Conservation (phyloP, 2,888 invertebrate species). For the Chymomyza amoena region DNA sequence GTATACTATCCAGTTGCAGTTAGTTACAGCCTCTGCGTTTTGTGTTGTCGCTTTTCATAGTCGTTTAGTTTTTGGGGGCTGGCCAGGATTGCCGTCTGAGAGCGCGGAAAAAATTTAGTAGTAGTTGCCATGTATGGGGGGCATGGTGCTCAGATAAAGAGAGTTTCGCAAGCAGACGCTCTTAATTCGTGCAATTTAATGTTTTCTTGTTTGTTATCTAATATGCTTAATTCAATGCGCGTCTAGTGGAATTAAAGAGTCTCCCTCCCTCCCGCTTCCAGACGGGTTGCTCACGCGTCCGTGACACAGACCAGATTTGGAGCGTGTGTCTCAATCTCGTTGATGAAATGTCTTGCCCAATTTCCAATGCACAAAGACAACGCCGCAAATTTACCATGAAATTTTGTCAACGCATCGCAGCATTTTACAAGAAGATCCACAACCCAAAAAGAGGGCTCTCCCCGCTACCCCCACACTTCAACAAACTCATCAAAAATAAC, state of each 20-base stretch:
- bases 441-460: background rate
- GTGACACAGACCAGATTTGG: background rate
- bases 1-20: background rate
- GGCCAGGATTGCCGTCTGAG: background rate
- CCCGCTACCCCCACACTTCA: background rate
- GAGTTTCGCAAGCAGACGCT: constrained; percentile 46
- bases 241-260: constrained; percentile 62
- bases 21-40: background rate
- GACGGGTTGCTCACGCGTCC: background rate
- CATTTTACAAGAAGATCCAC: background rate
- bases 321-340: background rate
- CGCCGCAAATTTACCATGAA: constrained; percentile 66
- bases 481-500: constrained; percentile 29
- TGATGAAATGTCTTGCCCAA: constrained; percentile 3
- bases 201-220: constrained; percentile 61
- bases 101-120: too few species aligned
- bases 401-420: constrained; percentile 59
- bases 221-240: constrained; percentile 71
- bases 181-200: constrained; percentile 37
- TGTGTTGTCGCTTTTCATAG: constrained; percentile 45
- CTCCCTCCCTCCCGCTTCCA: background rate
- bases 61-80: constrained; percentile 51
- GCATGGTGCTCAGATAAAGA: background rate
- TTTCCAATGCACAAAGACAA: constrained; percentile 12
- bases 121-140: constrained; percentile 22